Conservation (phyloP, 2,888 invertebrate genomes). For the Rotaria magnacalcarata region DNA sequence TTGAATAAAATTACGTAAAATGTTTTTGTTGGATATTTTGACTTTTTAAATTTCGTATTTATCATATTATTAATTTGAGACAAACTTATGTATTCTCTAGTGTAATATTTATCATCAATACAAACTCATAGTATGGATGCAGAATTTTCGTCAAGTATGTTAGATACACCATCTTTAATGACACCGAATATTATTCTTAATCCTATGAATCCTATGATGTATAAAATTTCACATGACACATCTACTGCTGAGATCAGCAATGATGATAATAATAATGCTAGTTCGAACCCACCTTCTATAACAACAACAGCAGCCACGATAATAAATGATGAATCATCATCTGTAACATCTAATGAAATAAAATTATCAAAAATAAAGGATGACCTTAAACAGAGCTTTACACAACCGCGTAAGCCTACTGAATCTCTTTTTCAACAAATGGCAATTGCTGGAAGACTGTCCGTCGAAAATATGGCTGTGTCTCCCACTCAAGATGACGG, state of each 20-base stretch:
- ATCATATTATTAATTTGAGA: no score
- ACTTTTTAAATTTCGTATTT: not conserved
- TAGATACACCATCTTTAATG: not conserved
- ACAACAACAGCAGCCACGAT: not conserved
- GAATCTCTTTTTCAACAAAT: not conserved
- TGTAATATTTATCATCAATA: not conserved
- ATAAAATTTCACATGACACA: not conserved
- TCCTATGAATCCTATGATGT: not conserved
- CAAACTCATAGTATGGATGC: not conserved
- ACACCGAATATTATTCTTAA: not conserved
- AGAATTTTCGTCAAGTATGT: not conserved
- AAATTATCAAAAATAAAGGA: slow-evolving; percentile 6
- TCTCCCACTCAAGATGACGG: not conserved
- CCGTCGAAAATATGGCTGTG: no score
- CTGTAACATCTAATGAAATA: not conserved
- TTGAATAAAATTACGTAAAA: not conserved
- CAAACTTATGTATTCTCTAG: not conserved
- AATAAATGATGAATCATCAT: not conserved
- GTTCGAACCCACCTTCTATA: not conserved
- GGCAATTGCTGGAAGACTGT: not conserved
- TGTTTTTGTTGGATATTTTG: not conserved
- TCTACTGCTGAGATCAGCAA: not conserved
- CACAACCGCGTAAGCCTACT: not conserved
- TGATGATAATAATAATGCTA: not conserved
- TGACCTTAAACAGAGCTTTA: not conserved